A percentile compares a stretch with the other conserved stretches of the same genome.
These are phyloP conservation scores for Sarcophaga subvicina DNA, from an alignment of 2,888 invertebrate genomes.

Conservation along the genomic window DNA sequence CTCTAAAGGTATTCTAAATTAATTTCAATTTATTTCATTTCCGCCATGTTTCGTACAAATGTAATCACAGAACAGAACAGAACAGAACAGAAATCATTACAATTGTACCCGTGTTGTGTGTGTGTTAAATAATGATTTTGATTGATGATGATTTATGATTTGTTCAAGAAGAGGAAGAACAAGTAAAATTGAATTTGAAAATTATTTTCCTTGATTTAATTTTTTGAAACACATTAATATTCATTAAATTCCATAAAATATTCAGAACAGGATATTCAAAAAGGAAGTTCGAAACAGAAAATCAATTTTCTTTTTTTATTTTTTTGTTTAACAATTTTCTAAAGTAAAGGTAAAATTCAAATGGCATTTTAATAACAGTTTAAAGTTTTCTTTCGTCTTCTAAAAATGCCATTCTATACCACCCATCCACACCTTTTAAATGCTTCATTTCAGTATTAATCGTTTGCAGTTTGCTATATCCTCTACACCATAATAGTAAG, in stretches of 20 bases:
- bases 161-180: neutral
- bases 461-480: neutral
- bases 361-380: constrained; percentile 31
- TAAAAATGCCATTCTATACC: constrained; percentile 19
- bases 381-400: neutral
- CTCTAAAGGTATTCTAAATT: constrained; percentile 14
- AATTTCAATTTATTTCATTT: constrained; percentile 53
- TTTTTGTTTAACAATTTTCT: neutral
- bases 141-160: constrained; percentile 46
- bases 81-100: neutral
- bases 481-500: no score
- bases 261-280: neutral
- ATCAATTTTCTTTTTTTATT: neutral
- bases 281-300: neutral
- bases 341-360: constrained; percentile 8
- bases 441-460: constrained; percentile 43
- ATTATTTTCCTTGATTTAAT: neutral
- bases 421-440: constrained; percentile 33
- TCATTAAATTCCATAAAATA: neutral
- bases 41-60: constrained; percentile 4
- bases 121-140: constrained; percentile 12
- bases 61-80: no score
- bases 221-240: constrained; percentile 26
- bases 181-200: no score
- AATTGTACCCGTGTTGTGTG: neutral